Percentiles rank a stretch among this genome's conserved stretches.
Conservation (phyloP, 2,888 invertebrate species). For the Sinelater perroti region DNA sequence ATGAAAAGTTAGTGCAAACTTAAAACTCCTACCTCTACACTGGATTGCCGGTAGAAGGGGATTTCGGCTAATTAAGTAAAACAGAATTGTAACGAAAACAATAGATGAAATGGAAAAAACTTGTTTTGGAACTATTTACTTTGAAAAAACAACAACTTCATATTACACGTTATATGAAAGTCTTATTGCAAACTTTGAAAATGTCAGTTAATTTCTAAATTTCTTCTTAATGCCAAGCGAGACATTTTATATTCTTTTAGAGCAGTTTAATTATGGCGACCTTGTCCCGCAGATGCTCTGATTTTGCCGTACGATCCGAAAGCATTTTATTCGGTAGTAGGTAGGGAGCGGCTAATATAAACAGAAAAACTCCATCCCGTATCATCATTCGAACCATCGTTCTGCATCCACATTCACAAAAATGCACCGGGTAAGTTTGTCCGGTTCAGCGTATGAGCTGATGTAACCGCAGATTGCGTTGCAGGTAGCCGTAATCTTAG, state of each 20-base stretch:
- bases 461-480: constrained; percentile 10
- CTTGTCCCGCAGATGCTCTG: constrained; percentile 49
- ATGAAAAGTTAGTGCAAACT: too few relatives aligned
- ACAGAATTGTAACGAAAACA: too few relatives aligned
- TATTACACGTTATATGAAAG: too few relatives aligned
- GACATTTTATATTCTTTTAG: not conserved
- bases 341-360: constrained; percentile 41
- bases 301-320: constrained; percentile 46
- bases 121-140: too few relatives aligned
- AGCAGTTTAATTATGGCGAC: constrained; percentile 39
- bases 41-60: too few relatives aligned
- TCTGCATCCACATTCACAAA: constrained; percentile 34
- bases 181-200: too few relatives aligned
- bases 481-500: constrained; percentile 46
- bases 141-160: too few relatives aligned
- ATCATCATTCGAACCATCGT: constrained; percentile 41
- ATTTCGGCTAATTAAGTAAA: too few relatives aligned
- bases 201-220: too few relatives aligned
- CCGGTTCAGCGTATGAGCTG: not conserved
- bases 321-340: constrained; percentile 31
- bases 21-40: too few relatives aligned
- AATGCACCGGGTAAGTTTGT: constrained; percentile 28
- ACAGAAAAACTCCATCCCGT: constrained; percentile 41
- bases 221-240: not conserved
- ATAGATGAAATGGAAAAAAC: too few relatives aligned